Conservation (phyloP, 2,113 vertebrate genomes). For the Odontesthes bonariensis region DNA sequence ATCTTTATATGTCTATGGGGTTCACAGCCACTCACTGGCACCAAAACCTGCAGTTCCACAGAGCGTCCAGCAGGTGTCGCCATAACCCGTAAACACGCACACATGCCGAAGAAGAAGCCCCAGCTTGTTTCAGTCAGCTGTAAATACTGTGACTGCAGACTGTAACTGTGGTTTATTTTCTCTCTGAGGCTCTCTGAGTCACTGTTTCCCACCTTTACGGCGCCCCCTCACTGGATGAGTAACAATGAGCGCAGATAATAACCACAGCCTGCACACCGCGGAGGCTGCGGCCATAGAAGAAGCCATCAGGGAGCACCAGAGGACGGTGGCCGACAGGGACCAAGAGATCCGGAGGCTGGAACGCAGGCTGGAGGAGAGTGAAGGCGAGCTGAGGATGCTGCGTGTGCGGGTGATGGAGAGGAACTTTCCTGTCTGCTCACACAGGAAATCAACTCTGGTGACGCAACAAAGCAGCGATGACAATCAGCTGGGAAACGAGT, state of each 20-base stretch:
- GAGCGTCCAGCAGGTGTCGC: neutral
- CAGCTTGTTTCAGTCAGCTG: neutral
- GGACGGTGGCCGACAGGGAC: slow-evolving; percentile 1
- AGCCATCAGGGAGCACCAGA: neutral
- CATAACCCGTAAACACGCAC: neutral
- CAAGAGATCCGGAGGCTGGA: neutral
- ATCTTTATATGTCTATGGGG: too few species aligned
- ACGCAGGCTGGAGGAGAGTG: slow-evolving; percentile 3
- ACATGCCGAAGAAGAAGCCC: neutral
- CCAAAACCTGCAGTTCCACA: neutral
- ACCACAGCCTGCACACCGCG: neutral
- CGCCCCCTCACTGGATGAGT: neutral
- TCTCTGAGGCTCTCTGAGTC: too few species aligned
- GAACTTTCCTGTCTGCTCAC: neutral
- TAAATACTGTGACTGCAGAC: neutral
- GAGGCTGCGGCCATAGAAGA: neutral
- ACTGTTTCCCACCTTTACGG: neutral
- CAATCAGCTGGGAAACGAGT: neutral
- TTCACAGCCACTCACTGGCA: too few species aligned
- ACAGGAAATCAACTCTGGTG: neutral
- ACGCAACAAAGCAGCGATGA: neutral
- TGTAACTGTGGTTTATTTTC: neutral
- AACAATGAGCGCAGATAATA: neutral
- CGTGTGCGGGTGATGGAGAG: neutral
- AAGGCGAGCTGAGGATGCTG: neutral